A percentile compares a stretch with the other conserved stretches of the same genome.
phyloP scores from a whole-genome alignment of 2,113 vertebrate genomes.

The Sylvia atricapilla region DNA sequence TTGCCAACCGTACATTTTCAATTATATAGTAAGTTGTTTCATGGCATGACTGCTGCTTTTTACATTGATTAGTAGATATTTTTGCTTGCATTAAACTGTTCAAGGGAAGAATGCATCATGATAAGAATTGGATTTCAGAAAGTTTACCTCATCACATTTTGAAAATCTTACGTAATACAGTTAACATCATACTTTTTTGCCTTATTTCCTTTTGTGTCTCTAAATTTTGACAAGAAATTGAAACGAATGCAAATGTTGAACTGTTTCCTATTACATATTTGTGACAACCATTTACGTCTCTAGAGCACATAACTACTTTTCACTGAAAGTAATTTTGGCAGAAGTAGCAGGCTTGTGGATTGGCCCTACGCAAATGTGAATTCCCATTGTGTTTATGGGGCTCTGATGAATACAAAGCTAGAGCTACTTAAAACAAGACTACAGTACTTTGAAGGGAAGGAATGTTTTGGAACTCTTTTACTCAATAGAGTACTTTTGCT shows the following conservation, averaged over 20 bases:
- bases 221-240: neutral
- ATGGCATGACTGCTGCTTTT: neutral
- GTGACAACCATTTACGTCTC: neutral
- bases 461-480: neutral
- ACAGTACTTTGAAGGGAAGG: neutral
- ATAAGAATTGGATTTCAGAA: neutral
- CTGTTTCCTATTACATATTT: neutral
- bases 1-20: neutral
- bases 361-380: neutral
- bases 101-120: neutral
- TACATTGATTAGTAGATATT: neutral
- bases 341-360: neutral
- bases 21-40: neutral
- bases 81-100: neutral
- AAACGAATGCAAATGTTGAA: neutral
- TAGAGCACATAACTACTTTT: neutral
- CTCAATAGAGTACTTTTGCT: neutral
- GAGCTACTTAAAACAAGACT: neutral
- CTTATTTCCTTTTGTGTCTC: neutral
- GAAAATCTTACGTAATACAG: neutral
- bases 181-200: neutral
- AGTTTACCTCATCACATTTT: neutral
- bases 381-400: neutral
- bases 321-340: conserved; percentile 6
- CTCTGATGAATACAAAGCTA: neutral